A percentile compares a stretch with the other conserved stretches of the same genome.
phyloP scores from a whole-genome alignment of 2,113 vertebrate species.

The Gasterosteus aculeatus region DNA sequence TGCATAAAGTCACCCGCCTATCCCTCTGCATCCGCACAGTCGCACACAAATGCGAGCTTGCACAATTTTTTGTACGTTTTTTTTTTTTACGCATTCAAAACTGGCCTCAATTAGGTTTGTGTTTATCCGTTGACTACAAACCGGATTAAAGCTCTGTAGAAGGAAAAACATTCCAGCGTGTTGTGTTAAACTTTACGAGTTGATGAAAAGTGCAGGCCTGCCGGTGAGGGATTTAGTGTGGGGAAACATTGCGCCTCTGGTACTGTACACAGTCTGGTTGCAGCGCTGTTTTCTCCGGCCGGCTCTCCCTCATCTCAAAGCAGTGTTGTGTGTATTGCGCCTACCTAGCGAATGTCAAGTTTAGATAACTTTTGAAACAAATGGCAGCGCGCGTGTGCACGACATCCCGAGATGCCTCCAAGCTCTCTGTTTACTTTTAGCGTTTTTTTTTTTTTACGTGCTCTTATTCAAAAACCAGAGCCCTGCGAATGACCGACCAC shows the following conservation, averaged over 20 bases:
- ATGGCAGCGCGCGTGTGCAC: slow-evolving; percentile 21
- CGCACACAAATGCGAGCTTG: background rate
- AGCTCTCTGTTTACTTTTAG: slow-evolving; percentile 82
- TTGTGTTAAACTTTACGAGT: slow-evolving; percentile 77
- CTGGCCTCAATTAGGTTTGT: slow-evolving; percentile 53
- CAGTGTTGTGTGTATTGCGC: slow-evolving; percentile 49
- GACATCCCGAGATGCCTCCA: slow-evolving; percentile 79
- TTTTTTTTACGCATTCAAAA: slow-evolving; percentile 39
- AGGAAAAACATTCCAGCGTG: slow-evolving; percentile 74
- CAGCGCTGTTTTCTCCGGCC: slow-evolving; percentile 58
- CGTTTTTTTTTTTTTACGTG: slow-evolving; percentile 82
- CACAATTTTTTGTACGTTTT: background rate
- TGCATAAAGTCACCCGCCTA: slow-evolving; percentile 19
- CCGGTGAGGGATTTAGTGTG: slow-evolving; percentile 70
- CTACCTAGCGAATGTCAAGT: slow-evolving; percentile 36
- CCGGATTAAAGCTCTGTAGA: slow-evolving; percentile 62
- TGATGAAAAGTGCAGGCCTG: slow-evolving; percentile 74
- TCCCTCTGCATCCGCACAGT: slow-evolving; percentile 2
- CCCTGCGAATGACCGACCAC: slow-evolving; percentile 78
- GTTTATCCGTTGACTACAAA: slow-evolving; percentile 71
- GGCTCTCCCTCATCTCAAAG: slow-evolving; percentile 41
- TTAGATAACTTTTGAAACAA: slow-evolving; percentile 30
- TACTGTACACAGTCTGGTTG: slow-evolving; percentile 62
- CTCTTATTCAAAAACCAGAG: slow-evolving; percentile 86
- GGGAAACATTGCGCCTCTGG: slow-evolving; percentile 66